Evolutionary conservation across 2,888 invertebrate species (phyloP).

Genomic region (Mallateleia sp.): DNA sequence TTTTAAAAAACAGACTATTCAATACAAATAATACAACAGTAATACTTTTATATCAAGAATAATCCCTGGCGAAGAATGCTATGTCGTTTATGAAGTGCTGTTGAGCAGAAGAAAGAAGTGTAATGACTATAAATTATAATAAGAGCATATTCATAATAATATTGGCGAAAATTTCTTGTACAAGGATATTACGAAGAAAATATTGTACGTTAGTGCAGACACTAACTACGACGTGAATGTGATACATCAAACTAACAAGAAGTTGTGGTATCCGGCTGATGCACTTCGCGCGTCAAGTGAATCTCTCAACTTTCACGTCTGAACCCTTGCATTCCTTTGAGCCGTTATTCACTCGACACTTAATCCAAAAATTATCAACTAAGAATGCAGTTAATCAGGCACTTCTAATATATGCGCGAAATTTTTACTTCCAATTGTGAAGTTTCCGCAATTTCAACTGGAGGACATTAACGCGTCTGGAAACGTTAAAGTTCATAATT

Average conservation of each 20-base stretch:
- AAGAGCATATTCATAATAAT: slow-evolving; percentile 44
- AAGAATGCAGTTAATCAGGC: slow-evolving; percentile 17
- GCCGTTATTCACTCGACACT: slow-evolving; percentile 55
- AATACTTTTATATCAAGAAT: not conserved
- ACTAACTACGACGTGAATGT: slow-evolving; percentile 66
- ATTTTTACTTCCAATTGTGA: slow-evolving; percentile 42
- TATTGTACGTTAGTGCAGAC: slow-evolving; percentile 62
- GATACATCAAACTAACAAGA: slow-evolving; percentile 77
- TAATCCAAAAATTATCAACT: slow-evolving; percentile 50
- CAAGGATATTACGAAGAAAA: slow-evolving; percentile 57
- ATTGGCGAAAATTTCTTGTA: slow-evolving; percentile 41
- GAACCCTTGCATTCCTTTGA: slow-evolving; percentile 53
- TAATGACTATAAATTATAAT: slow-evolving; percentile 54
- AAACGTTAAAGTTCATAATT: slow-evolving; percentile 71
- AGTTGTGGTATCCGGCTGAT: slow-evolving; percentile 71
- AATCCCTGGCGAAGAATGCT: slow-evolving; percentile 10
- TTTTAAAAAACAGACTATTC: not conserved
- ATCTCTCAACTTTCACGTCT: slow-evolving; percentile 60
- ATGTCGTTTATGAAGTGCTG: not conserved
- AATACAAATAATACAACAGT: not conserved
- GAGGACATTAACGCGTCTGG: slow-evolving; percentile 56
- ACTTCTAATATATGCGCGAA: slow-evolving; percentile 32
- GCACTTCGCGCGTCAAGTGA: slow-evolving; percentile 59
- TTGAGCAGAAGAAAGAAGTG: slow-evolving; percentile 25
- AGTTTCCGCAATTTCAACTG: slow-evolving; percentile 43